phyloP scores from a whole-genome alignment of 2,113 vertebrate species.

The Sardina pilchardus region DNA sequence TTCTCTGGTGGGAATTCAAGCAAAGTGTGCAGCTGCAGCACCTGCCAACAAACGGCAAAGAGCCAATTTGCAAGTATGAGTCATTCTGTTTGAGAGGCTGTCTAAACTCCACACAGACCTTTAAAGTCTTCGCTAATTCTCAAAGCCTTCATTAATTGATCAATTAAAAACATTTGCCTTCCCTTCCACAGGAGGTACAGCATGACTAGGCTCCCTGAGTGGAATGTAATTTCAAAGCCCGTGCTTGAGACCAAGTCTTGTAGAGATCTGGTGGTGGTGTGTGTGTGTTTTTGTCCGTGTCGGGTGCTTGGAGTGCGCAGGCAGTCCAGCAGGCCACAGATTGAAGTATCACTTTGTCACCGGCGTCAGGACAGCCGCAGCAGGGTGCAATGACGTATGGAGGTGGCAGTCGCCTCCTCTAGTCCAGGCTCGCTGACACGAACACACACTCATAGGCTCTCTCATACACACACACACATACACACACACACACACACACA shows the following conservation, averaged over 20 bases:
- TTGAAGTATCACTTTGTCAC: slow-evolving; percentile 39
- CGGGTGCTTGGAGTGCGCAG: neutral
- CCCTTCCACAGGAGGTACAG: neutral
- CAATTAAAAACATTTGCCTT: neutral
- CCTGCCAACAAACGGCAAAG: neutral
- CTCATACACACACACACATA: neutral
- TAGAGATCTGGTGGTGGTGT: neutral
- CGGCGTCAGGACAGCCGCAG: neutral
- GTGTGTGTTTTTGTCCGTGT: neutral
- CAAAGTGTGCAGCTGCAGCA: neutral
- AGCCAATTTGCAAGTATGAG: neutral
- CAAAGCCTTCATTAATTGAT: neutral
- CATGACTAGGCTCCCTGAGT: neutral
- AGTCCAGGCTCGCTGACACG: neutral
- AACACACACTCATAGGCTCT: neutral
- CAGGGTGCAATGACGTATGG: slow-evolving; percentile 23
- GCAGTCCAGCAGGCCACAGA: slow-evolving; percentile 26
- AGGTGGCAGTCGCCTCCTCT: neutral
- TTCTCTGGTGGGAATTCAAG: neutral
- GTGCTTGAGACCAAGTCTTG: neutral
- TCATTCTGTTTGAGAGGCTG: neutral
- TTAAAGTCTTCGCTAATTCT: neutral
- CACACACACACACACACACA: neutral
- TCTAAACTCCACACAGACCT: neutral
- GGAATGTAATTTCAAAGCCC: neutral